Conservation (phyloP, 2,888 invertebrate genomes). For the Brenthis hecate region DNA sequence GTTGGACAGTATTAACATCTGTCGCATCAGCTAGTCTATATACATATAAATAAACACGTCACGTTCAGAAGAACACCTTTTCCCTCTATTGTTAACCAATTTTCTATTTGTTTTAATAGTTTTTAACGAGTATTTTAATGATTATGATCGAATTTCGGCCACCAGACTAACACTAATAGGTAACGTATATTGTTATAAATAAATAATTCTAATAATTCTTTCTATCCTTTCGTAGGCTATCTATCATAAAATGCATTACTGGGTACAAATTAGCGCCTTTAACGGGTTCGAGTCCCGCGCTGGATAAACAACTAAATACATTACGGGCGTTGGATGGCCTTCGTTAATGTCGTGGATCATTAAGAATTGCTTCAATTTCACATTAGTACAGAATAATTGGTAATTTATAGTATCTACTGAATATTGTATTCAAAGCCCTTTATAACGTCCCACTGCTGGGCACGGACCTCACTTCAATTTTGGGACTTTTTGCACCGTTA, state of each 20-base stretch:
- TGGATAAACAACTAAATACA: conserved; percentile 56
- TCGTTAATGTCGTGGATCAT: conserved; percentile 38
- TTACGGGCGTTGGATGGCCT: conserved; percentile 44
- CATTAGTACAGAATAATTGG: conserved; percentile 9
- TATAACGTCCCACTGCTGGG: no score
- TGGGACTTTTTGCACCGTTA: no score
- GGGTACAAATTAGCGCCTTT: conserved; percentile 63
- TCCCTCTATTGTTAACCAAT: no score
- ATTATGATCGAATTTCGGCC: not conserved
- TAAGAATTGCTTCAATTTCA: conserved; percentile 18
- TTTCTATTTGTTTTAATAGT: no score
- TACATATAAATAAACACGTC: no score
- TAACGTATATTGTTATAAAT: no score
- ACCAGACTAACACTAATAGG: not conserved
- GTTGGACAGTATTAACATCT: no score
- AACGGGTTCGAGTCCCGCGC: conserved; percentile 53
- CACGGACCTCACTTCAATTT: not conserved
- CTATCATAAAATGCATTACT: conserved; percentile 65
- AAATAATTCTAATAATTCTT: conserved; percentile 14
- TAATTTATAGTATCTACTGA: not conserved
- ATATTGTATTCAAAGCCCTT: not conserved
- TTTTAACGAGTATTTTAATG: no score
- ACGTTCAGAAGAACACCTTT: no score
- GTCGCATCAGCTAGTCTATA: no score
- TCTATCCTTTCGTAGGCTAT: conserved; percentile 46